Percentiles rank a stretch among this genome's conserved stretches.
Evolutionary conservation across 1,140 invertebrate species (phyloP).

Genomic region (Ceratina calcarata): DNA sequence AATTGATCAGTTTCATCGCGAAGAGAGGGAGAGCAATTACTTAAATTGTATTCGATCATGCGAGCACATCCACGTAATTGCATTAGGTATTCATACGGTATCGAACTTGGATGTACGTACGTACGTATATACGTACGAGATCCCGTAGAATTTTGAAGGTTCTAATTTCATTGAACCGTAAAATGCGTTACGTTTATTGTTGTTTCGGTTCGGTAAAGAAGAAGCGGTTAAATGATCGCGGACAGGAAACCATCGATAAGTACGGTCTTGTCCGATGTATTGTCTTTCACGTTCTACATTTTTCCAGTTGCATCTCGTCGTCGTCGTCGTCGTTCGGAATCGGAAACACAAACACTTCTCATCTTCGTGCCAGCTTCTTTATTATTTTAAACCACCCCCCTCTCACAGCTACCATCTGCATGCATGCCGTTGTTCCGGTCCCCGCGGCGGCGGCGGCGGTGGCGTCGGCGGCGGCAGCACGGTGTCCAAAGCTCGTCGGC

Average conservation of each 20-base stretch:
- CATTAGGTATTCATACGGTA: neutral
- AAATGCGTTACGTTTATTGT: neutral
- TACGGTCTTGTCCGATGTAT: constrained; percentile 39
- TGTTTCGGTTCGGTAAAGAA: neutral
- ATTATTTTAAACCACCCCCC: constrained; percentile 74
- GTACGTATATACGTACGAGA: too few species aligned
- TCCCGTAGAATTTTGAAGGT: too few species aligned
- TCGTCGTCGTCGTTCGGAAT: constrained; percentile 62
- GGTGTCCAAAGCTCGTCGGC: constrained; percentile 60
- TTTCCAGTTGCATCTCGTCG: constrained; percentile 68
- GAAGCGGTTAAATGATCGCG: too few species aligned
- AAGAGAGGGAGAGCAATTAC: neutral
- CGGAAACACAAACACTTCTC: constrained; percentile 73
- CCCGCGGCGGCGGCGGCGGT: constrained; percentile 45
- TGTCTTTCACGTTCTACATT: constrained; percentile 52
- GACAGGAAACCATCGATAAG: constrained; percentile 27
- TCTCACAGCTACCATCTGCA: constrained; percentile 69
- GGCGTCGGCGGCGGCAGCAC: too few species aligned
- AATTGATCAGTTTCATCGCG: constrained; percentile 22
- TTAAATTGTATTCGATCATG: neutral
- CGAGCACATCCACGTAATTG: neutral
- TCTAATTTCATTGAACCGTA: too few species aligned
- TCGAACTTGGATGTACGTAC: too few species aligned
- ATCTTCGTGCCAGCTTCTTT: constrained; percentile 68
- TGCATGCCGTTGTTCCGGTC: constrained; percentile 65